These are phyloP conservation scores for Tuberolachnus salignus DNA, from an alignment of 2,888 invertebrate genomes.

Conservation along the genomic window DNA sequence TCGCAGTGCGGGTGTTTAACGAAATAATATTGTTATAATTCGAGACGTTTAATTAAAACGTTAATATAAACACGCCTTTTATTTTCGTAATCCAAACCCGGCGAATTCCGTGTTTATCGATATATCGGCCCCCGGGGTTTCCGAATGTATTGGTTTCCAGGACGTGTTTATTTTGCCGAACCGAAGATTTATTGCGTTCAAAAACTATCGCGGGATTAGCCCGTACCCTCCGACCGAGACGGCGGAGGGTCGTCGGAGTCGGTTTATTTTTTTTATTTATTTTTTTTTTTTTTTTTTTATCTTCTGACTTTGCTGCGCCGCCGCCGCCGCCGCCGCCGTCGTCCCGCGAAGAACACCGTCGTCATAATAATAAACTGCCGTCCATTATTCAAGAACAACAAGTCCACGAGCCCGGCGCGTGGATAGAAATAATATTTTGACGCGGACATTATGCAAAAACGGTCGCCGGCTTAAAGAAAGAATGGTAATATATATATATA, in stretches of 20 bases:
- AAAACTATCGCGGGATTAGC: constrained; percentile 46
- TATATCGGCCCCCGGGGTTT: constrained; percentile 6
- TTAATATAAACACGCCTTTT: constrained; percentile 11
- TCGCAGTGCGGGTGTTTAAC: no score
- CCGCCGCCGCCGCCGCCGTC: background rate
- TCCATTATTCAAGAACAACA: constrained; percentile 50
- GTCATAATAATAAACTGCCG: constrained; percentile 37
- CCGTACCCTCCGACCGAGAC: background rate
- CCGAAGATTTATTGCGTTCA: constrained; percentile 46
- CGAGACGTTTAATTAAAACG: background rate
- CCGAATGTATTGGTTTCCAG: constrained; percentile 21
- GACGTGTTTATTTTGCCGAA: constrained; percentile 33
- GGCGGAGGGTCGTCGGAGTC: no score
- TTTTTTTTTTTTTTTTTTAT: constrained; percentile 26
- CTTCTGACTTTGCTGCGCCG: background rate
- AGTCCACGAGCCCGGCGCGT: background rate
- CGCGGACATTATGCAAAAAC: constrained; percentile 40
- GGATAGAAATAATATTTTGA: constrained; percentile 47
- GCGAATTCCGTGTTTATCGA: background rate
- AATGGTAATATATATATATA: background rate
- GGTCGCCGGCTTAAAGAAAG: constrained; percentile 8
- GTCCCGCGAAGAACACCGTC: background rate
- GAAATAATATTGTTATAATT: no score
- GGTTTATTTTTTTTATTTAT: constrained; percentile 31
- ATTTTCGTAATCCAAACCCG: background rate